Evolutionary conservation across 2,113 vertebrate species (phyloP).

Genomic region (Madoqua kirkii): DNA sequence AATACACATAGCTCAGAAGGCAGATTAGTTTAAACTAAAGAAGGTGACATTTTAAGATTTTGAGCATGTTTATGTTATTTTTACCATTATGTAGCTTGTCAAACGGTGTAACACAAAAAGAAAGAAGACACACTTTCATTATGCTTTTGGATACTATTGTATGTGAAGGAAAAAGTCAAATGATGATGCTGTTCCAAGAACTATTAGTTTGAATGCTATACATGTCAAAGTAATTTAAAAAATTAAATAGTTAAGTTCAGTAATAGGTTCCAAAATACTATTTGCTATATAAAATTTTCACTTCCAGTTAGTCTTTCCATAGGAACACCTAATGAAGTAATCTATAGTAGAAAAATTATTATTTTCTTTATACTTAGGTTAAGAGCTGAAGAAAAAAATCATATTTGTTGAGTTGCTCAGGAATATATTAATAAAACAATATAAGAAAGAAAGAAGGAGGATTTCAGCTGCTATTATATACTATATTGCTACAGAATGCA

Average conservation of each 20-base stretch:
- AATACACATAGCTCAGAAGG: constrained; percentile 53
- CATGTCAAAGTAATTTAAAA: constrained; percentile 1
- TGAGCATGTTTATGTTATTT: constrained; percentile 23
- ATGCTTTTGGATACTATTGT: not conserved
- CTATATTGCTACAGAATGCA: not conserved
- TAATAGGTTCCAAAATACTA: constrained; percentile 3
- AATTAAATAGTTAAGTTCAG: not conserved
- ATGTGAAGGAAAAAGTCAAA: constrained; percentile 29
- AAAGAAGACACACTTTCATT: constrained; percentile 5
- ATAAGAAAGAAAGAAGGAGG: not conserved
- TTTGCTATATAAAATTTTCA: not conserved
- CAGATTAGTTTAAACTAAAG: constrained; percentile 67
- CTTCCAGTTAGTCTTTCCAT: not conserved
- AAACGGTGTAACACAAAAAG: not conserved
- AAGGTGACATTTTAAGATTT: constrained; percentile 32
- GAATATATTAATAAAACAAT: not conserved
- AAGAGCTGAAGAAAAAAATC: not conserved
- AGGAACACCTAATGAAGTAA: not conserved
- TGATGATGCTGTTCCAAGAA: constrained; percentile 15
- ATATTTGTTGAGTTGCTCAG: not conserved
- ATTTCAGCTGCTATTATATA: not conserved
- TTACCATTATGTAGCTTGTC: not conserved
- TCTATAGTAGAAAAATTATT: not conserved
- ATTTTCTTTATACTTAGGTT: constrained; percentile 6
- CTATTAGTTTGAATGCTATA: constrained; percentile 12